Base-by-base conservation (phyloP, 2,113 vertebrate species). In the Tychaedon coryphoeus region DNA sequence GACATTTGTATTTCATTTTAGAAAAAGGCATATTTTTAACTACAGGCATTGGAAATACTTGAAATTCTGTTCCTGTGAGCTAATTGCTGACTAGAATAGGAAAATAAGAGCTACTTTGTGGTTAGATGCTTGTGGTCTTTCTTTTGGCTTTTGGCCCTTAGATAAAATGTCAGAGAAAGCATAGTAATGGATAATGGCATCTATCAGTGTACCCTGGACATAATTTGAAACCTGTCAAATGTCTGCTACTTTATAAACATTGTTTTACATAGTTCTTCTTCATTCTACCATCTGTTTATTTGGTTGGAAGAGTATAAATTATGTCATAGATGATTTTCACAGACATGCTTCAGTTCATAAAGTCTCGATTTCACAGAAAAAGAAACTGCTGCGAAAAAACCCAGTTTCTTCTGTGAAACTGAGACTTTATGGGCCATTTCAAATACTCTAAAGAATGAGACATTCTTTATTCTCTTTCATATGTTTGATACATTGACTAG, bases 41-140 rank as follows among this genome's bases (percentile, higher is more conserved):
- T 94, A 69, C 81, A 90, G 87, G 38, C 61, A 66, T 94, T 96
- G 91, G 66, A 94, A 96, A 97, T 97, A 75, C 79, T 97, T 96
- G 71, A 29, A 95, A 97, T 97, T 97, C 92, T 96, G 91, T 94
- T 97, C 79, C 88, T 86, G 19, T 97, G 97, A 97, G 75, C 91
- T 93, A 91, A 93, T 84, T 95, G 93, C 92, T 88, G 71, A 84
- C 84, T 74, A 94, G 95, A 95, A 93, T 70, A 87, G 88, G 88
- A 96, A 89, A 94, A 95, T 97, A 92, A 95, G 87, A 92, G 42
- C 91, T 96, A 87, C 93, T 96, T 86, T 96, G 90, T 97, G 91
- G 76, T 94, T 89, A 91, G 54, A 91, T 95, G 86, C 78, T 96
- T 97, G 33, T 95, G 93, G 90, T 95, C 72, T 95, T 93, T 69